phyloP scores from a whole-genome alignment of 1,140 invertebrate species.

The Aradophagus sp. region DNA sequence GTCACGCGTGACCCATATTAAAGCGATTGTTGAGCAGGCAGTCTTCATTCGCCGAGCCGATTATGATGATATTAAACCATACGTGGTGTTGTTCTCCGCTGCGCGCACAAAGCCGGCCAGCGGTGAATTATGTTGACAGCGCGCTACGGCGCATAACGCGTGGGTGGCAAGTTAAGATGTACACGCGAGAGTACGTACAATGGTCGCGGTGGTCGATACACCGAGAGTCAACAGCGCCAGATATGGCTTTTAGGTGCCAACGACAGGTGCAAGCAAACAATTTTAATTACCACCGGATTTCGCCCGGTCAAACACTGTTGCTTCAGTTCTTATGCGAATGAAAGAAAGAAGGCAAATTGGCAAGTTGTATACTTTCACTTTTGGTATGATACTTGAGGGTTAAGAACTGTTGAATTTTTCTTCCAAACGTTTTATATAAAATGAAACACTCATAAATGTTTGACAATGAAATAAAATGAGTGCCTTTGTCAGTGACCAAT shows the following conservation, averaged over 20 bases:
- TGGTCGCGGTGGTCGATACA: constrained; percentile 21
- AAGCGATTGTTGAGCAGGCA: constrained; percentile 30
- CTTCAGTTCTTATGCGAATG: too few species aligned
- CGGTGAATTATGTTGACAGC: constrained; percentile 28
- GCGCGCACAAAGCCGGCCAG: constrained; percentile 15
- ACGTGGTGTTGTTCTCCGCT: constrained; percentile 24
- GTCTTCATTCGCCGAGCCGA: constrained; percentile 15
- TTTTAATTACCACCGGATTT: constrained; percentile 10
- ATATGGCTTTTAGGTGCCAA: constrained; percentile 26
- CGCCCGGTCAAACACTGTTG: too few species aligned
- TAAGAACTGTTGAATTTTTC: too few species aligned
- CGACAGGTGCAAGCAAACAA: constrained; percentile 16
- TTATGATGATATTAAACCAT: constrained; percentile 41
- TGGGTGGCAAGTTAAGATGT: constrained; percentile 27
- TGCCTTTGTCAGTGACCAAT: too few species aligned
- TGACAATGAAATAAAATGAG: too few species aligned
- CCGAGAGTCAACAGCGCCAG: constrained; percentile 12
- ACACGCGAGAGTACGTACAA: constrained; percentile 7
- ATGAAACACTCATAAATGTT: too few species aligned
- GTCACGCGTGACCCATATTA: constrained; percentile 34
- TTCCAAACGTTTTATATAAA: too few species aligned
- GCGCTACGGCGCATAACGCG: constrained; percentile 4
- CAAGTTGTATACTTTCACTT: too few species aligned
- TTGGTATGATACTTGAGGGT: too few species aligned
- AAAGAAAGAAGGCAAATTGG: too few species aligned